Evolutionary conservation across 2,797 vertebrate genomes (phyloP).

Genomic region (Megaceryle alcyon): DNA sequence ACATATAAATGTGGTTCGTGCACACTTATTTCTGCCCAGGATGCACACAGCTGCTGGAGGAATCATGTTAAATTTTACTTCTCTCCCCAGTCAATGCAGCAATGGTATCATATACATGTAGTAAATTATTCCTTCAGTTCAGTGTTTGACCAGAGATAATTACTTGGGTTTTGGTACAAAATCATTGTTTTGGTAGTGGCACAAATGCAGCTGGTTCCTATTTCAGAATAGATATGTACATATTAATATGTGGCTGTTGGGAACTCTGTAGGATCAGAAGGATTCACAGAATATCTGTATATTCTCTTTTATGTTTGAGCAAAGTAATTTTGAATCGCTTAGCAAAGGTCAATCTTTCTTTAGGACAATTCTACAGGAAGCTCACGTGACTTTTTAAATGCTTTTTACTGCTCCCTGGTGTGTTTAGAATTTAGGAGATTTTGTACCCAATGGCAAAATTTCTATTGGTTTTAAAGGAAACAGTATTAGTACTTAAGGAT

Average conservation of each 20-base stretch:
- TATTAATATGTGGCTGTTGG: neutral
- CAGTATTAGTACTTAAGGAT: neutral
- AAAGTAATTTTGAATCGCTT: neutral
- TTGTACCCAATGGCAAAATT: neutral
- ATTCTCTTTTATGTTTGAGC: neutral
- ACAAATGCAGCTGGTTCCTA: neutral
- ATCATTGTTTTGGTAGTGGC: neutral
- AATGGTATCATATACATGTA: neutral
- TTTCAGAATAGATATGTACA: neutral
- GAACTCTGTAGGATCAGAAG: neutral
- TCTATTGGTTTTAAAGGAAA: neutral
- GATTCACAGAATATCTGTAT: neutral
- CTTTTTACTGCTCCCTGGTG: neutral
- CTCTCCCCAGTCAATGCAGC: neutral
- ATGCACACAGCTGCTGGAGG: neutral
- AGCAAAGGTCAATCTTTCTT: neutral
- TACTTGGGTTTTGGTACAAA: neutral
- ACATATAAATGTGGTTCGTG: neutral
- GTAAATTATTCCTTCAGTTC: neutral
- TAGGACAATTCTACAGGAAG: neutral
- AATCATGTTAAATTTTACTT: neutral
- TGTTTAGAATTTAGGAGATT: neutral
- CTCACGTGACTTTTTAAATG: neutral
- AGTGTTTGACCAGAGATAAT: neutral
- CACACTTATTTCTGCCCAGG: neutral